A percentile compares a stretch with the other conserved stretches of the same genome.
Evolutionary conservation across 2,797 vertebrate species (phyloP).

Genomic region (Notamacropus eugenii): DNA sequence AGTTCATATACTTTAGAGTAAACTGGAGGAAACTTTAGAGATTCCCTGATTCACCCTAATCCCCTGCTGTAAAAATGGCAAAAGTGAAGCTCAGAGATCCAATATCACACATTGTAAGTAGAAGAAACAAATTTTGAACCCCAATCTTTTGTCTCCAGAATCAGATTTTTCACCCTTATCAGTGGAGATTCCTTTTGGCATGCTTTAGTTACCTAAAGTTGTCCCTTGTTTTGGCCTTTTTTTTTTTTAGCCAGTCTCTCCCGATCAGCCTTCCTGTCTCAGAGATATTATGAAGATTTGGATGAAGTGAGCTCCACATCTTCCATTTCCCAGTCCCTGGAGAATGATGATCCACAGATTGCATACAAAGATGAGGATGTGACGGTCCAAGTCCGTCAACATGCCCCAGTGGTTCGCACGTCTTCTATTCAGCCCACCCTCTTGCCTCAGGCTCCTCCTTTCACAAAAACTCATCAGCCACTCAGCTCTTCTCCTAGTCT

Average conservation of each 20-base stretch:
- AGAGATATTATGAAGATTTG: conserved; percentile 94
- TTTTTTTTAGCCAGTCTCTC: conserved; percentile 90
- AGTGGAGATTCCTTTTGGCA: conserved; percentile 25
- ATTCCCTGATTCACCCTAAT: not conserved
- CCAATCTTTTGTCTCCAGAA: not conserved
- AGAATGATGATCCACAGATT: conserved; percentile 87
- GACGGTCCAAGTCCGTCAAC: conserved; percentile 84
- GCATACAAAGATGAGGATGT: conserved; percentile 83
- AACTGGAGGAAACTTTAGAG: not conserved
- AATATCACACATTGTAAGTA: not conserved
- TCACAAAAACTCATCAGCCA: conserved; percentile 86
- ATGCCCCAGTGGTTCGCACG: conserved; percentile 92
- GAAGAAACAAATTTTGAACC: not conserved
- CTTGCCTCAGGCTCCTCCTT: conserved; percentile 85
- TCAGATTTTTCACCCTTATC: not conserved
- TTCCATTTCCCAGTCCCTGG: conserved; percentile 90
- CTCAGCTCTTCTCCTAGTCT: conserved; percentile 77
- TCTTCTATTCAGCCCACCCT: conserved; percentile 92
- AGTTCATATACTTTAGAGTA: not conserved
- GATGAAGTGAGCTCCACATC: conserved; percentile 95
- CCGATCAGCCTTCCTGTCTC: conserved; percentile 95
- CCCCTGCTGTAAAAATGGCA: not conserved
- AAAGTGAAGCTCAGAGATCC: not conserved
- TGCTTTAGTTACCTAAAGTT: not conserved
- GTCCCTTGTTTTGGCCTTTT: conserved; percentile 40